Evolutionary conservation across 2,888 invertebrate species (phyloP), one percentile per base, ranked within the genome.

Genomic region (Drosophila testacea): DNA sequence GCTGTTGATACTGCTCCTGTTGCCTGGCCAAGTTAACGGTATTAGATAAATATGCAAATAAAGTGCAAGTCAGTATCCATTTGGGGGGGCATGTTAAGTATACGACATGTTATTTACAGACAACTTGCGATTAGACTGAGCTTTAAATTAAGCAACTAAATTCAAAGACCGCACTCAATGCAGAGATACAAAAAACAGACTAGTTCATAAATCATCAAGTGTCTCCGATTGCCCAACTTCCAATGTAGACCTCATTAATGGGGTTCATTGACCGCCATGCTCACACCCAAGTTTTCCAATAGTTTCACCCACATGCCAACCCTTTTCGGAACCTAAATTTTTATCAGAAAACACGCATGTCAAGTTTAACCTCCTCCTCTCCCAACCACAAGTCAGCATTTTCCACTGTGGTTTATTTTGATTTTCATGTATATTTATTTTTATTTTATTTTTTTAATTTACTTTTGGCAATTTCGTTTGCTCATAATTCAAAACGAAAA

Each of bases 21-120:
- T 63, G 47, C 62, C 62, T 57, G 74, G 46, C 54, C 68, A 54
- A 70, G 83, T 74, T 73, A 85, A 74, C 61, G 57, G 83, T 60
- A 77, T 81, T 84, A 81, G 80, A 82, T 89, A 88, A 78, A 86
- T 87, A 86, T 86, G 85, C 85, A 86, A 86, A 86, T 89, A 66
- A 68, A 75, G 69, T 76, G 84, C 71, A 71, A 78, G 68, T 64
- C 66, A 56, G 71, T 70, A 47, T 63, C 32, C 60, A 56, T 46
- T 50, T 54, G 38, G 42, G 44, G 44, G 48, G 61, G 11, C 48
- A 62, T 56, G 69, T 69, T 79, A 77, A 65, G 73, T 75, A 82
- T 79, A 75, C 73, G 74, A 78, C 80, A 78, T 75, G 87, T 73
- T 73, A 69, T 67, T 75, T 72, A 69, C 66, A 71, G 57, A 66